These are phyloP conservation scores for Drosophila mimica DNA, from an alignment of 2,888 invertebrate species.

Conservation along the genomic window DNA sequence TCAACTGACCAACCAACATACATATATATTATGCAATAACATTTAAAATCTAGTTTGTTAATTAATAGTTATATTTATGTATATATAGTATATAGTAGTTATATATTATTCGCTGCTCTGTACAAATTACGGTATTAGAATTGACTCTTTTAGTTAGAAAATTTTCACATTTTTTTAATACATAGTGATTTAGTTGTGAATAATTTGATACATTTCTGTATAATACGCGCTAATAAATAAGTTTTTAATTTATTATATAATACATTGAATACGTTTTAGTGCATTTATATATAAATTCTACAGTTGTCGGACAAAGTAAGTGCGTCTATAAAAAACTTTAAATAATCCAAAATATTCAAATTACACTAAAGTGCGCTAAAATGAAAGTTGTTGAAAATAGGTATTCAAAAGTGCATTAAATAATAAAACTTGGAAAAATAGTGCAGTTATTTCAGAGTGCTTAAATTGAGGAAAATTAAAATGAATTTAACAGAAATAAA, in stretches of 20 bases:
- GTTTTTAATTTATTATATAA: conserved; percentile 30
- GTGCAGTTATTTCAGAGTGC: conserved; percentile 5
- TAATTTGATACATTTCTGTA: conserved; percentile 58
- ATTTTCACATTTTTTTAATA: conserved; percentile 83
- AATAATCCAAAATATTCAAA: not conserved
- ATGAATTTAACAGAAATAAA: not conserved
- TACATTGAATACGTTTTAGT: conserved; percentile 37
- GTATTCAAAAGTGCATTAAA: not conserved
- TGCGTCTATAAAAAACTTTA: conserved; percentile 37
- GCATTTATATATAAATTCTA: conserved; percentile 18
- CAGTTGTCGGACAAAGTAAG: conserved; percentile 44
- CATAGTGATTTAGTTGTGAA: conserved; percentile 80
- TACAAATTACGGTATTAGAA: conserved; percentile 85
- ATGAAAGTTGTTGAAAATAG: not conserved
- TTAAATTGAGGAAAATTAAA: not conserved
- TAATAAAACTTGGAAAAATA: not conserved
- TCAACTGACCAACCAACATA: conserved; percentile 23
- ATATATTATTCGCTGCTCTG: conserved; percentile 79
- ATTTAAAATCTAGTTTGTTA: conserved; percentile 52
- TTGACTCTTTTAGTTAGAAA: conserved; percentile 86
- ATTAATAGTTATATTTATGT: conserved; percentile 19
- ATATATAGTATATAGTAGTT: conserved; percentile 10
- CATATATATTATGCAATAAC: conserved; percentile 31
- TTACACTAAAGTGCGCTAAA: not conserved
- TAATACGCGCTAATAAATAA: conserved; percentile 35